Conservation (phyloP, 2,113 vertebrate genomes). For the Oreochromis spilurus region DNA sequence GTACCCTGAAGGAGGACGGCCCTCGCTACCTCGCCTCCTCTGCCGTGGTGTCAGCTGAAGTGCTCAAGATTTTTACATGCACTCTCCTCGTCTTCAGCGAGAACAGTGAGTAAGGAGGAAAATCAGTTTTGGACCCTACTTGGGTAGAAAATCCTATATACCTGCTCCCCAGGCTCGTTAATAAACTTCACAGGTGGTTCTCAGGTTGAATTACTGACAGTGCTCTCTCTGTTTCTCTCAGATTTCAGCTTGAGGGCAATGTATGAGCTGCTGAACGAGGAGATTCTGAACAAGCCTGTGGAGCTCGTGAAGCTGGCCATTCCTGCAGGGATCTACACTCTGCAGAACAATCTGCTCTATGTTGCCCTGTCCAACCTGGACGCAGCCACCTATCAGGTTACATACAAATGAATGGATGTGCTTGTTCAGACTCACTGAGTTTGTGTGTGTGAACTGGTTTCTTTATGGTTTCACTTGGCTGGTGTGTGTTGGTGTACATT, state of each 20-base stretch:
- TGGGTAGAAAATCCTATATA: background rate
- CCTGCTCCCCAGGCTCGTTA: background rate
- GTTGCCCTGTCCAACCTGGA: conserved; percentile 96
- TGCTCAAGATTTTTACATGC: conserved; percentile 89
- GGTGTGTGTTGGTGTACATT: background rate
- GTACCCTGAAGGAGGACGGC: conserved; percentile 86
- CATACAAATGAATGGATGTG: background rate
- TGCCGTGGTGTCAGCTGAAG: conserved; percentile 89
- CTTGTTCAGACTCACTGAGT: background rate
- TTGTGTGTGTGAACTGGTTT: background rate
- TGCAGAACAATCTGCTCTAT: conserved; percentile 98
- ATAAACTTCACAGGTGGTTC: background rate
- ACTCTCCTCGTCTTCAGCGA: conserved; percentile 85
- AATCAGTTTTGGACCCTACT: background rate
- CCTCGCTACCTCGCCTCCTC: conserved; percentile 93
- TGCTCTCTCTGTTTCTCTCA: conserved; percentile 39
- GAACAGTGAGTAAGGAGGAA: conserved; percentile 76
- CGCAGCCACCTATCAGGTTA: conserved; percentile 78
- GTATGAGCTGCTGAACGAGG: conserved; percentile 82
- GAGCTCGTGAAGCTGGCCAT: conserved; percentile 93
- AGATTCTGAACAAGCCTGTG: conserved; percentile 87
- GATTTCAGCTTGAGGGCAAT: conserved; percentile 81
- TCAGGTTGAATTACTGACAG: background rate
- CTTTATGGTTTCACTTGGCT: background rate
- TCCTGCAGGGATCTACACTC: conserved; percentile 95